Conservation (phyloP, 2,888 invertebrate species). For the Parapristionchus giblindavisi region DNA sequence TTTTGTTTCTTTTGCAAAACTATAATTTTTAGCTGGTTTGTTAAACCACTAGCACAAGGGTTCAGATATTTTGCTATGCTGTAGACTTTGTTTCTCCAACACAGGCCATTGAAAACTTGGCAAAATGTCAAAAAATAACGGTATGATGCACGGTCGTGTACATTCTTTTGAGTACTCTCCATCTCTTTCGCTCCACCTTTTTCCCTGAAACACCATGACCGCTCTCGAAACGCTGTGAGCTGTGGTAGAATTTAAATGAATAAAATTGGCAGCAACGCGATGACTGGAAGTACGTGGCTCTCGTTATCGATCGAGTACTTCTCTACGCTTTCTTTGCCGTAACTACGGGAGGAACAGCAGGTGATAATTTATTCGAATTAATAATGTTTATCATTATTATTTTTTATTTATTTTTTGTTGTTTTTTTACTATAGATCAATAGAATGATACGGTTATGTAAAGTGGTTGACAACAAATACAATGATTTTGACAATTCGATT, state of each 20-base stretch:
- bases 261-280: slow-evolving; percentile 69
- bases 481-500: not conserved
- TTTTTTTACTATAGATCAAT: not conserved
- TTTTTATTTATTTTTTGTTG: not conserved
- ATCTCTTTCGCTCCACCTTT: too few relatives aligned
- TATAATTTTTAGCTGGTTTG: too few relatives aligned
- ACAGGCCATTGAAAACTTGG: too few relatives aligned
- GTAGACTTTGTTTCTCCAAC: too few relatives aligned
- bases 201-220: too few relatives aligned
- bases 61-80: not conserved
- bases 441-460: too few relatives aligned
- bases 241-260: slow-evolving; percentile 8
- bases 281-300: slow-evolving; percentile 74
- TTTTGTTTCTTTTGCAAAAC: not conserved
- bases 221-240: too few relatives aligned
- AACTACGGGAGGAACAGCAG: slow-evolving; percentile 66
- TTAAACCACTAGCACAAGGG: not conserved
- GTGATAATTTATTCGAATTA: slow-evolving; percentile 36
- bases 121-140: too few relatives aligned
- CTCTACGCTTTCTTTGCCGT: slow-evolving; percentile 73
- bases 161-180: too few relatives aligned
- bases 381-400: not conserved
- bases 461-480: too few relatives aligned
- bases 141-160: too few relatives aligned
- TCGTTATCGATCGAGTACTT: slow-evolving; percentile 73